Evolutionary conservation across 2,113 vertebrate genomes (phyloP), one percentile per base, ranked within the genome.

Genomic region (Misgurnus mizolepis): DNA sequence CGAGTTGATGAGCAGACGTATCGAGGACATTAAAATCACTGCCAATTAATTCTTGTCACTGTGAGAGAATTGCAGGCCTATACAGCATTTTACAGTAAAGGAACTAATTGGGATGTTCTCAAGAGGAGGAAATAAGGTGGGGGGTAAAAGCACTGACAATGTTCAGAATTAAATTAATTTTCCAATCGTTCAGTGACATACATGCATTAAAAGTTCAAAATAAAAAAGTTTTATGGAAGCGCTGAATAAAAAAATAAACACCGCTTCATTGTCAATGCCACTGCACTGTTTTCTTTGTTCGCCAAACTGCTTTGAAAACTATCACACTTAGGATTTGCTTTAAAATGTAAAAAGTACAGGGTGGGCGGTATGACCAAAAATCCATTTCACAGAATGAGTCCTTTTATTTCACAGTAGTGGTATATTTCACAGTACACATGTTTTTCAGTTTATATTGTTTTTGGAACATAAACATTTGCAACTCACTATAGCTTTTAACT

Each of bases 31-130:
- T 60, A 77, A 79, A 66, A 62, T 61, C 64, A 6, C 58, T 75
- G 71, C 50, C 84, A 81, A 84, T 84, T 84, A 68, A 67, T 60
- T 68, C 5, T 43, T 43, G 74, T 12, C 50, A 66, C 58, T 43
- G 66, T 61, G 43, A 61, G 70, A 73, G 55, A 73, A 73, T 6
- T 60, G 55, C 47, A 70, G 15, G 53, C 17, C 27, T 65, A 41
- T 64, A 60, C 39, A 78, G 39, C 18, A 66, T 55, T 68, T 55
- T 75, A 81, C 80, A 66, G 56, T 45, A 62, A 55, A 41, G 75
- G 18, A 68, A 45, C 67, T 82, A 80, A 80, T 80, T 80, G 68
- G 64, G 74, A 47, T 22, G 43, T 76, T 81, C 55, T 76, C 70
- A 73, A 73, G 39, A 45, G 70, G 0, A 73, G 58, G 53, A 60